Percentiles rank a stretch among this genome's conserved stretches.
Evolutionary conservation across 2,888 invertebrate species (phyloP).

Genomic region (Acleris holmiana): DNA sequence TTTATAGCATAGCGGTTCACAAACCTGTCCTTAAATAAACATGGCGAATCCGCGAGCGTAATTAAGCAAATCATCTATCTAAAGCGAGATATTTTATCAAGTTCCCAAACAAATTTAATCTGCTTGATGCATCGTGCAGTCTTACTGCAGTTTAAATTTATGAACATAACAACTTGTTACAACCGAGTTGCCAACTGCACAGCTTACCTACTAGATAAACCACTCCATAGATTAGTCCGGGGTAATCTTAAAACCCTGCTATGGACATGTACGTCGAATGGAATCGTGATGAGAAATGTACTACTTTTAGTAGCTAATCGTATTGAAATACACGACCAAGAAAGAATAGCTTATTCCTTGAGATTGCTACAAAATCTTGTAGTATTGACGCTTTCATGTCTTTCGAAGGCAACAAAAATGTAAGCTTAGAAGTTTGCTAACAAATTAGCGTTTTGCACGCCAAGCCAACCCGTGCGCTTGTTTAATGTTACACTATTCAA

Average conservation of each 20-base stretch:
- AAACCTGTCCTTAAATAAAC: slow-evolving; percentile 1
- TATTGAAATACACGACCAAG: too few relatives aligned
- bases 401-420: too few relatives aligned
- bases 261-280: slow-evolving; percentile 11
- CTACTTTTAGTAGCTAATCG: background rate
- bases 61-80: slow-evolving; percentile 13
- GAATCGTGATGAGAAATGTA: background rate
- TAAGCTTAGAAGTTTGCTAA: background rate
- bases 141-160: slow-evolving; percentile 46
- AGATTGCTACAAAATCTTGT: too few relatives aligned
- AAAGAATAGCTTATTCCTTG: too few relatives aligned
- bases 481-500: too few relatives aligned
- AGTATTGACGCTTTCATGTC: too few relatives aligned
- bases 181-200: slow-evolving; percentile 32
- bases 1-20: background rate
- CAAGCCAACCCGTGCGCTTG: too few relatives aligned
- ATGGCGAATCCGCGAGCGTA: background rate
- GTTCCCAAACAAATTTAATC: slow-evolving; percentile 54
- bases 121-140: slow-evolving; percentile 42
- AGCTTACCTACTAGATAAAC: slow-evolving; percentile 35
- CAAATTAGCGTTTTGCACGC: too few relatives aligned
- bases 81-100: slow-evolving; percentile 53
- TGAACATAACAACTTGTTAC: slow-evolving; percentile 41
- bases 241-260: slow-evolving; percentile 9
- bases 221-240: slow-evolving; percentile 28